Percentiles rank a stretch among this genome's conserved stretches.
These are phyloP conservation scores for Ooceraea biroi DNA, from an alignment of 1,140 invertebrate genomes.

Conservation along the genomic window DNA sequence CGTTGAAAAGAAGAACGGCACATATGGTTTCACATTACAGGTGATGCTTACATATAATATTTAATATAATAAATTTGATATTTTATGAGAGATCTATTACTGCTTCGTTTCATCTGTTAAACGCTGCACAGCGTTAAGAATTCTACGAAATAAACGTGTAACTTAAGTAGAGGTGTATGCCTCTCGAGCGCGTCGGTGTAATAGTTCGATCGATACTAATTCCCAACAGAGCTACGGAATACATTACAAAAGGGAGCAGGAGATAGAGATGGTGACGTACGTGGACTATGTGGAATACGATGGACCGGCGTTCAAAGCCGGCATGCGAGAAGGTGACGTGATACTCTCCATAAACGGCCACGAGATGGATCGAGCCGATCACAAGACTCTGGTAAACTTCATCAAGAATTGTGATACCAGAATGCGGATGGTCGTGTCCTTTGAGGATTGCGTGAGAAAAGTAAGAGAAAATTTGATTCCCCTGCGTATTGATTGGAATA, in stretches of 20 bases:
- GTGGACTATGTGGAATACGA: slow-evolving; percentile 98
- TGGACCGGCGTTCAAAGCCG: slow-evolving; percentile 95
- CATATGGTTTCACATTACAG: slow-evolving; percentile 96
- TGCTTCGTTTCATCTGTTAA: neutral
- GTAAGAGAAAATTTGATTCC: slow-evolving; percentile 83
- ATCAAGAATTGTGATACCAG: slow-evolving; percentile 95
- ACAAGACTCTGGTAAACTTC: slow-evolving; percentile 95
- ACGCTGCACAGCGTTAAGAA: neutral
- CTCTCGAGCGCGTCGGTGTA: neutral
- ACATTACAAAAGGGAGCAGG: slow-evolving; percentile 95
- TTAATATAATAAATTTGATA: neutral
- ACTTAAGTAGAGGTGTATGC: neutral
- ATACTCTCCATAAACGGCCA: slow-evolving; percentile 97
- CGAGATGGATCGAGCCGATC: slow-evolving; percentile 96
- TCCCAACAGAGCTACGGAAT: slow-evolving; percentile 95
- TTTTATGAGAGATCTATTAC: neutral
- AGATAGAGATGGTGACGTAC: slow-evolving; percentile 97
- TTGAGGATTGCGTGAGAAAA: slow-evolving; percentile 97
- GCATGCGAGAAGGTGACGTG: slow-evolving; percentile 97
- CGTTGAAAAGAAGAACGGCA: slow-evolving; percentile 95
- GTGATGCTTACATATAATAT: slow-evolving; percentile 80
- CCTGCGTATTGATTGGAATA: neutral
- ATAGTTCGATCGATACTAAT: slow-evolving; percentile 5
- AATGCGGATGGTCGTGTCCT: slow-evolving; percentile 97
- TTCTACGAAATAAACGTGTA: neutral